Evolutionary conservation across 2,113 vertebrate species (phyloP).

Genomic region (Halcyon senegalensis): DNA sequence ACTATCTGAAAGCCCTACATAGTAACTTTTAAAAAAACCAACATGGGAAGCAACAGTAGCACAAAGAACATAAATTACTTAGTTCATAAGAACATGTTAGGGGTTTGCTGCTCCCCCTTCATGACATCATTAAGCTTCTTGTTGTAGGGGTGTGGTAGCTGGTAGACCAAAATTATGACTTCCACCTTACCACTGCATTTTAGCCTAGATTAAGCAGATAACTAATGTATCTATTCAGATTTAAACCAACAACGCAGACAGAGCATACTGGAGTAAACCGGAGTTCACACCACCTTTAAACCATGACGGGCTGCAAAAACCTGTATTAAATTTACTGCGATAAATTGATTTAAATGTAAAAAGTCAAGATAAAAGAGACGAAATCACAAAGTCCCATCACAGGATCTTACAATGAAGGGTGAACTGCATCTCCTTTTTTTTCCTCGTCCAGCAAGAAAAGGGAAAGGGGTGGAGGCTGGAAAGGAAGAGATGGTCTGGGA

Average conservation of each 20-base stretch:
- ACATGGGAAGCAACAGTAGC: background rate
- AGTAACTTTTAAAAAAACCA: background rate
- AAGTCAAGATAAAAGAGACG: background rate
- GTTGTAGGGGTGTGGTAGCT: background rate
- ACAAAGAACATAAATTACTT: background rate
- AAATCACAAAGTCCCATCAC: slow-evolving; percentile 4
- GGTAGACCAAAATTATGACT: background rate
- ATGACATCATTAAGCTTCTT: background rate
- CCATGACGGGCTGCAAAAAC: background rate
- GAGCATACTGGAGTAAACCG: background rate
- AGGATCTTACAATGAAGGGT: background rate
- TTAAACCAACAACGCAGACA: background rate
- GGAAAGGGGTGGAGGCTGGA: background rate
- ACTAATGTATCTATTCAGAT: background rate
- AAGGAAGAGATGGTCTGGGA: background rate
- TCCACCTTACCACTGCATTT: background rate
- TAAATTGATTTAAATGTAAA: background rate
- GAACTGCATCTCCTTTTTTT: background rate
- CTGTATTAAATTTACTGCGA: background rate
- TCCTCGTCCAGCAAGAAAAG: background rate
- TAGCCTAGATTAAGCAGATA: background rate
- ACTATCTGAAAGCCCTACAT: background rate
- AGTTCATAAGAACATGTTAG: background rate
- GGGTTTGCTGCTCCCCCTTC: background rate
- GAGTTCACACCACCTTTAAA: background rate